A percentile compares a stretch with the other conserved stretches of the same genome.
phyloP scores from a whole-genome alignment of 2,797 vertebrate species.

The Spea hammondii region DNA sequence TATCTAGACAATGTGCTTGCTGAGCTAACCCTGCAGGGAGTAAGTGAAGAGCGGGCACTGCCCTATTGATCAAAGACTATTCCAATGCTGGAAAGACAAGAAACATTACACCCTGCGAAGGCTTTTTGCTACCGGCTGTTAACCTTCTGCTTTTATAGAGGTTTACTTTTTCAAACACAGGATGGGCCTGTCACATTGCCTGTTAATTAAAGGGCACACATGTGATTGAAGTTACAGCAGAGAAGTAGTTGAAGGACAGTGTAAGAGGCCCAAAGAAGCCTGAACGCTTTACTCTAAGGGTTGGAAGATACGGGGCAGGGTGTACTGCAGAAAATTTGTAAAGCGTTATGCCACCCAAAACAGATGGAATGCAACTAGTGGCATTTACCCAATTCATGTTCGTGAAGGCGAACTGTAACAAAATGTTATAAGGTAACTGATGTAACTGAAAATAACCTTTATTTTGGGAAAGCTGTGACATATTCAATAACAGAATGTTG shows the following conservation, averaged over 20 bases:
- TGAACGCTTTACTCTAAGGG: slow-evolving; percentile 9
- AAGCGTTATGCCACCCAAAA: slow-evolving; percentile 5
- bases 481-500: neutral
- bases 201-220: slow-evolving; percentile 17
- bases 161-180: slow-evolving; percentile 6
- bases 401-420: neutral
- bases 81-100: neutral
- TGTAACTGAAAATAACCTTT: neutral
- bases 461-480: neutral
- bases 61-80: slow-evolving; percentile 16
- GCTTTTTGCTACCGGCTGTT: neutral
- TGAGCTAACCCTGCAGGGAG: slow-evolving; percentile 88
- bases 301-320: neutral
- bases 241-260: slow-evolving; percentile 5
- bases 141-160: slow-evolving; percentile 23
- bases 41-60: slow-evolving; percentile 72
- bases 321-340: slow-evolving; percentile 1
- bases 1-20: slow-evolving; percentile 93
- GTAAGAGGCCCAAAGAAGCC: neutral
- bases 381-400: slow-evolving; percentile 7
- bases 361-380: neutral
- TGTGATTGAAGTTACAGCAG: neutral
- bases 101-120: slow-evolving; percentile 2
- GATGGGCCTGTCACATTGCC: slow-evolving; percentile 12
- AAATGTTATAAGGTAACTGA: neutral